Evolutionary conservation across 2,888 invertebrate species (phyloP).

Genomic region (Drosophila stalkeri): DNA sequence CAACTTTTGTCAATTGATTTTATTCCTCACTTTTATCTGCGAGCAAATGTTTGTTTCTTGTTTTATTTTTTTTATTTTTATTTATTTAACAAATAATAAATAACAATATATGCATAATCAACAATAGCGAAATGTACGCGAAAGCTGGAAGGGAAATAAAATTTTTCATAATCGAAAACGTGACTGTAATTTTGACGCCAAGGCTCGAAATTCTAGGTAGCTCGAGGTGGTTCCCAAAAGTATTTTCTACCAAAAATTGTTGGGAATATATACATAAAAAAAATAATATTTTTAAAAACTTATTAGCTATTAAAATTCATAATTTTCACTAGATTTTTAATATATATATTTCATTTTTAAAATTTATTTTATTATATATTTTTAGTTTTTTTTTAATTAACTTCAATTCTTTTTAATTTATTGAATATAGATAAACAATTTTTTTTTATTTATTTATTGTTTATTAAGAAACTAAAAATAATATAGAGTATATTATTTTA

Average conservation of each 20-base stretch:
- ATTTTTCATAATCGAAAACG: constrained; percentile 83
- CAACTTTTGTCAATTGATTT: constrained; percentile 35
- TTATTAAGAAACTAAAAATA: too few relatives aligned
- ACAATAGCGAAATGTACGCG: constrained; percentile 16
- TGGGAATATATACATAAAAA: background rate
- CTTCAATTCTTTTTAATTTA: too few relatives aligned
- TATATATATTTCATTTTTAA: too few relatives aligned
- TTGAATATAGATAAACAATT: too few relatives aligned
- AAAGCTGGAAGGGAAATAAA: constrained; percentile 66
- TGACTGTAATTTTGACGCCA: constrained; percentile 76
- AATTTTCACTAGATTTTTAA: too few relatives aligned
- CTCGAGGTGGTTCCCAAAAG: constrained; percentile 10
- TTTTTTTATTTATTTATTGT: too few relatives aligned
- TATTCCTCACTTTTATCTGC: constrained; percentile 23
- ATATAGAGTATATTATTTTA: too few relatives aligned
- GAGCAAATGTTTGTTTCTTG: background rate
- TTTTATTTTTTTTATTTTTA: background rate
- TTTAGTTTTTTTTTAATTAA: too few relatives aligned
- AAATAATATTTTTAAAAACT: background rate
- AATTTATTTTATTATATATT: too few relatives aligned
- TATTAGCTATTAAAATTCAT: too few relatives aligned
- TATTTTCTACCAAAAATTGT: background rate
- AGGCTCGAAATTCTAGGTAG: constrained; percentile 24
- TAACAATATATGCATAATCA: constrained; percentile 57
- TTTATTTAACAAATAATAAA: constrained; percentile 64